These are phyloP conservation scores for Pholis gunnellus DNA, from an alignment of 2,113 vertebrate genomes.

Conservation along the genomic window DNA sequence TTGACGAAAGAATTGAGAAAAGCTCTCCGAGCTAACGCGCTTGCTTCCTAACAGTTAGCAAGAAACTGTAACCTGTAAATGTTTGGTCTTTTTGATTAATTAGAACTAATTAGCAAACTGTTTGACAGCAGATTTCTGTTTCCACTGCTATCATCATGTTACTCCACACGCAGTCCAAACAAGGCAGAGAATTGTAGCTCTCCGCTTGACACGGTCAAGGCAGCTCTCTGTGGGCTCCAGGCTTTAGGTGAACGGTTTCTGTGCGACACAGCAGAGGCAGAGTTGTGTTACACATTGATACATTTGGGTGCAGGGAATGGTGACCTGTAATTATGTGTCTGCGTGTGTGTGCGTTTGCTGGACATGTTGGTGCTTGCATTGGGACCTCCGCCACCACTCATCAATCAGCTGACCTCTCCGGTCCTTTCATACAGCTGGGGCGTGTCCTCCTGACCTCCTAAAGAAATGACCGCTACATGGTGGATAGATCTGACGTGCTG, in stretches of 20 bases:
- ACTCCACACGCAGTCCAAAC: background rate
- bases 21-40: too few species aligned
- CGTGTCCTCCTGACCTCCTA: slow-evolving; percentile 19
- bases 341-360: slow-evolving; percentile 28
- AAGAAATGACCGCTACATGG: background rate
- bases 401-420: slow-evolving; percentile 62
- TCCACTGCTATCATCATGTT: background rate
- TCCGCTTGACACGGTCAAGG: slow-evolving; percentile 58
- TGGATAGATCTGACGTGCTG: background rate
- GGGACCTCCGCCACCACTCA: slow-evolving; percentile 48
- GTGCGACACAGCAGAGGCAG: slow-evolving; percentile 14
- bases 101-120: background rate
- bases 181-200: slow-evolving; percentile 3
- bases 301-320: slow-evolving; percentile 21
- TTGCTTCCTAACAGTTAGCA: too few species aligned
- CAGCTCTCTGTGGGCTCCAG: slow-evolving; percentile 3
- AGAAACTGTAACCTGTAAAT: background rate
- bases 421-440: slow-evolving; percentile 26
- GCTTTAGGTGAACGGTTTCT: slow-evolving; percentile 44
- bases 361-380: slow-evolving; percentile 47
- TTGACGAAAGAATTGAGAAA: too few species aligned
- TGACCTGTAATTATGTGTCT: slow-evolving; percentile 49
- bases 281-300: slow-evolving; percentile 39
- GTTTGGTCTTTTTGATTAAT: too few species aligned
- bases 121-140: background rate